Evolutionary conservation across 2,797 vertebrate genomes (phyloP).

Genomic region (Cossypha caffra): DNA sequence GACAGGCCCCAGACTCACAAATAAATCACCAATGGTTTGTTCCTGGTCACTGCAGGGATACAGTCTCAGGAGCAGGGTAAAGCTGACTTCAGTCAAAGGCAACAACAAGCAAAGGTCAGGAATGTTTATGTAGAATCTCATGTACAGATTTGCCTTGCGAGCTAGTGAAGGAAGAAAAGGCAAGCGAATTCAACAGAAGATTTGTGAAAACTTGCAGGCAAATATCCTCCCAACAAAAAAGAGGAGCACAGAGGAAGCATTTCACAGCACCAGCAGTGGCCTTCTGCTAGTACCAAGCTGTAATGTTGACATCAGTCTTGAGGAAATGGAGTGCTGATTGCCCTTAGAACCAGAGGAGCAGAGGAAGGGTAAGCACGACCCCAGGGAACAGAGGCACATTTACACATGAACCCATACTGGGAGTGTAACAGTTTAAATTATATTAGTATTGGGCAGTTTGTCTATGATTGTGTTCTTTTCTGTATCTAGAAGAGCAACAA

Average conservation of each 20-base stretch:
- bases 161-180: neutral
- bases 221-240: neutral
- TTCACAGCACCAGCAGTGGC: neutral
- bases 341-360: neutral
- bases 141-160: neutral
- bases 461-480: neutral
- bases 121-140: neutral
- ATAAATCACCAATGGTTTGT: neutral
- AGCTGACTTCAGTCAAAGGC: neutral
- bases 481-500: neutral
- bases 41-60: neutral
- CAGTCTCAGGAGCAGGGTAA: neutral
- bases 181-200: neutral
- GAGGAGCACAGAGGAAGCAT: neutral
- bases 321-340: neutral
- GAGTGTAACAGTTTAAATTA: neutral
- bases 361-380: neutral
- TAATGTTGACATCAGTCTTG: neutral
- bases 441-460: neutral
- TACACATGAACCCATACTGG: neutral
- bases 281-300: neutral
- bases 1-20: accelerated
- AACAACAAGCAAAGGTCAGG: neutral
- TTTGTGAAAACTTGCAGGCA: neutral
- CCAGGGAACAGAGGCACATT: neutral